Percentiles rank a stretch among this genome's conserved stretches.
Evolutionary conservation across 2,797 vertebrate genomes (phyloP).

Genomic region (Crocidura indochinensis): DNA sequence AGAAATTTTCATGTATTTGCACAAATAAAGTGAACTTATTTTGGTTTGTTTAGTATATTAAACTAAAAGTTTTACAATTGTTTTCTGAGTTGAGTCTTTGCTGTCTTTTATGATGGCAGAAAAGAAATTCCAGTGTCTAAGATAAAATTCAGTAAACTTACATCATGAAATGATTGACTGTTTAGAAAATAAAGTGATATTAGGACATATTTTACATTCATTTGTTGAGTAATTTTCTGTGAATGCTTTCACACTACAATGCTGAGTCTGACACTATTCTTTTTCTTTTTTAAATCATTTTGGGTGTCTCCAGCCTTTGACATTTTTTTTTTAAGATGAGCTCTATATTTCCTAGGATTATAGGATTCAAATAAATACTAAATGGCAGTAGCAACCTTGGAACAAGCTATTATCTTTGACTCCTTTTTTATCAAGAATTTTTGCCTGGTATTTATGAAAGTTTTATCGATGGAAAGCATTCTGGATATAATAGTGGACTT

Average conservation of each 20-base stretch:
- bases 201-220: not conserved
- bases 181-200: not conserved
- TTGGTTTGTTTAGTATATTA: conserved; percentile 38
- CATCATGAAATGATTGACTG: not conserved
- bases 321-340: not conserved
- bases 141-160: not conserved
- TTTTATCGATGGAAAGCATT: conserved; percentile 34
- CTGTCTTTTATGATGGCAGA: not conserved
- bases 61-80: not conserved
- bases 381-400: not conserved
- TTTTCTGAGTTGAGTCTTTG: not conserved
- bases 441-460: conserved; percentile 13
- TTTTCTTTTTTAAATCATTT: too few species aligned
- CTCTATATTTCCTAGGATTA: not conserved
- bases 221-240: not conserved
- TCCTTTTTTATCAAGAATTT: conserved; percentile 29
- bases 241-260: not conserved
- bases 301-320: too few species aligned
- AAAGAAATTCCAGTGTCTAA: conserved; percentile 27
- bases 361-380: not conserved
- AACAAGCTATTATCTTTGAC: conserved; percentile 1
- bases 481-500: conserved; percentile 6
- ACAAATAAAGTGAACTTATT: not conserved
- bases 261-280: not conserved
- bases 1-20: conserved; percentile 26